phyloP scores from a whole-genome alignment of 2,888 invertebrate species.

The Cephus pulcher region DNA sequence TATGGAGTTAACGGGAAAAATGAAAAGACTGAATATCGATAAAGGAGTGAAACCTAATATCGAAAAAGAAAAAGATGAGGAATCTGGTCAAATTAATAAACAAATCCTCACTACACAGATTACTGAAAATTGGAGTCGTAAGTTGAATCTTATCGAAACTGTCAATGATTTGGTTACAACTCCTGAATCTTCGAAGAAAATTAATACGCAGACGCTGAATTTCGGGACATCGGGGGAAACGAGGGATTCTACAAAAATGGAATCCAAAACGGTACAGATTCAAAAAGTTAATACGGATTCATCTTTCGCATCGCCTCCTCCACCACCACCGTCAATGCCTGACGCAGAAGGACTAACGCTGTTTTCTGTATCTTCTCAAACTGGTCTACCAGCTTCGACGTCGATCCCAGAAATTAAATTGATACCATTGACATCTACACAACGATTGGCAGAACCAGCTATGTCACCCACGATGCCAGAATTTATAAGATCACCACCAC shows the following conservation, averaged over 20 bases:
- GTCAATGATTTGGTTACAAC: slow-evolving; percentile 19
- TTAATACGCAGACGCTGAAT: neutral
- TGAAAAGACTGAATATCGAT: neutral
- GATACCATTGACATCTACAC: slow-evolving; percentile 43
- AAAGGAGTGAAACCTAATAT: neutral
- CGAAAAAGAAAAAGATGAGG: neutral
- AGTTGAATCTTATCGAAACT: slow-evolving; percentile 8
- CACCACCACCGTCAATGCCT: slow-evolving; percentile 41
- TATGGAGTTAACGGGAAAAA: neutral
- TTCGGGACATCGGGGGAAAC: neutral
- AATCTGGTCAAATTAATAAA: neutral
- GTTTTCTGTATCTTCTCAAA: slow-evolving; percentile 10
- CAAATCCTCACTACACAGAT: neutral
- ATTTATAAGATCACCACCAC: slow-evolving; percentile 36
- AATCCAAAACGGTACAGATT: no score
- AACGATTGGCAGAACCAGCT: slow-evolving; percentile 17
- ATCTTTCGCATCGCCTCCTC: slow-evolving; percentile 17
- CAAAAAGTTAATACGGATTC: no score
- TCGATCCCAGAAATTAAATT: slow-evolving; percentile 11
- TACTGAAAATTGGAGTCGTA: neutral
- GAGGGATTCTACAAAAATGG: neutral
- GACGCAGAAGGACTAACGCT: slow-evolving; percentile 13
- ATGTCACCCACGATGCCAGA: slow-evolving; percentile 9
- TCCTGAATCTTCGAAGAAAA: neutral
- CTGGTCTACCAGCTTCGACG: slow-evolving; percentile 35